phyloP scores from a whole-genome alignment of 2,797 vertebrate genomes.

The Eutrigla gurnardus region DNA sequence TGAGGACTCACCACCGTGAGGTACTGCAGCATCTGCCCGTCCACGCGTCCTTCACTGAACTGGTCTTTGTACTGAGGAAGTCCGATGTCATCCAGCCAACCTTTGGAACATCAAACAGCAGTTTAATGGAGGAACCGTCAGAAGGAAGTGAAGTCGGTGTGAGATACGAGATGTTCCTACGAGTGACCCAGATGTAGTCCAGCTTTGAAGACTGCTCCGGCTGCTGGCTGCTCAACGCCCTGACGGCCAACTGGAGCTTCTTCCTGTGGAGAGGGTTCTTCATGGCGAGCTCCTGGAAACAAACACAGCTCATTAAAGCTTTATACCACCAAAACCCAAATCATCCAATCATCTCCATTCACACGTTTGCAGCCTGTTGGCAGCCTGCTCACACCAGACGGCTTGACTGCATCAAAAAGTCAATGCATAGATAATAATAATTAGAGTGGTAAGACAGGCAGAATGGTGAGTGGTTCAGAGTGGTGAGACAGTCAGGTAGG shows the following conservation, averaged over 20 bases:
- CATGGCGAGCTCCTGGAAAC: constrained; percentile 89
- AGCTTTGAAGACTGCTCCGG: constrained; percentile 91
- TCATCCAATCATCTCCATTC: too few relatives aligned
- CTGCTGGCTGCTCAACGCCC: constrained; percentile 85
- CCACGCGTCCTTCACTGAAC: constrained; percentile 94
- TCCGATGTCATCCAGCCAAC: constrained; percentile 99
- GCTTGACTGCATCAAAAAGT: too few relatives aligned
- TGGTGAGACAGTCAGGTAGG: too few relatives aligned
- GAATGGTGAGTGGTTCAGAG: too few relatives aligned
- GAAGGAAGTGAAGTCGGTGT: background rate
- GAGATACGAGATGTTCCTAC: constrained; percentile 71
- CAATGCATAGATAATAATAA: too few relatives aligned
- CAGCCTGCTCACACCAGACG: too few relatives aligned
- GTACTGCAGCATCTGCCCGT: constrained; percentile 95
- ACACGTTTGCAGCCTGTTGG: too few relatives aligned
- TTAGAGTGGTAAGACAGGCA: too few relatives aligned
- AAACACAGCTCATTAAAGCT: background rate
- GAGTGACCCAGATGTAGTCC: constrained; percentile 96
- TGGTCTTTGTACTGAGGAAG: constrained; percentile 99
- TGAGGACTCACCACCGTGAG: constrained; percentile 91
- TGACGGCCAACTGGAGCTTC: constrained; percentile 93
- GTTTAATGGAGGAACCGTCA: background rate
- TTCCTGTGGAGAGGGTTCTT: constrained; percentile 96
- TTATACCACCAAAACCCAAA: too few relatives aligned
- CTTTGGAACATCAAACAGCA: constrained; percentile 69